A percentile compares a stretch with the other conserved stretches of the same genome.
Evolutionary conservation across 2,888 invertebrate genomes (phyloP).

Genomic region (Xestia ashworthii): DNA sequence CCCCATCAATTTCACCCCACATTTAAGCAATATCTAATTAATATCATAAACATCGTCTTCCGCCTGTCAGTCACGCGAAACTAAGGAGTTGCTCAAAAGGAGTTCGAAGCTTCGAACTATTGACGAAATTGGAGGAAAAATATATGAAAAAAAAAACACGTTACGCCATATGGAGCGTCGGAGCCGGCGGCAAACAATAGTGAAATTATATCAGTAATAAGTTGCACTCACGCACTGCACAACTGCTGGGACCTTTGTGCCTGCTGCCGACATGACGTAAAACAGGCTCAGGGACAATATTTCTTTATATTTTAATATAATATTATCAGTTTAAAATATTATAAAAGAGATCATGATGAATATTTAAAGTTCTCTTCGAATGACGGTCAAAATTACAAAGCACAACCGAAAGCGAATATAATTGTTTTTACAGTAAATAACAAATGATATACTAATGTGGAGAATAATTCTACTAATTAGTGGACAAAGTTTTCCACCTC

Average conservation of each 20-base stretch:
- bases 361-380: neutral
- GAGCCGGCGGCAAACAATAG: slow-evolving; percentile 88
- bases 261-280: slow-evolving; percentile 62
- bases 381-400: too few species aligned
- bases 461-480: neutral
- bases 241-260: slow-evolving; percentile 82
- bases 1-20: slow-evolving; percentile 66
- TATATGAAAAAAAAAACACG: slow-evolving; percentile 78
- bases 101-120: slow-evolving; percentile 78
- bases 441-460: neutral
- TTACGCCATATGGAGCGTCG: slow-evolving; percentile 89
- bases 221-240: slow-evolving; percentile 86
- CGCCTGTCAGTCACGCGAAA: slow-evolving; percentile 85
- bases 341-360: neutral
- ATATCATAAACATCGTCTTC: slow-evolving; percentile 81
- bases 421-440: neutral
- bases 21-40: slow-evolving; percentile 74
- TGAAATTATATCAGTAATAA: slow-evolving; percentile 89
- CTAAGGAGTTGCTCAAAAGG: slow-evolving; percentile 77
- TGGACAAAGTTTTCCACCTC: neutral
- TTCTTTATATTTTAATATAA: slow-evolving; percentile 10
- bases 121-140: slow-evolving; percentile 82
- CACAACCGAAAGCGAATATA: neutral
- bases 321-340: neutral
- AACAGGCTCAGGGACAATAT: slow-evolving; percentile 59